Base-by-base conservation (phyloP, 2,113 vertebrate genomes). In the Ammospiza caudacuta region DNA sequence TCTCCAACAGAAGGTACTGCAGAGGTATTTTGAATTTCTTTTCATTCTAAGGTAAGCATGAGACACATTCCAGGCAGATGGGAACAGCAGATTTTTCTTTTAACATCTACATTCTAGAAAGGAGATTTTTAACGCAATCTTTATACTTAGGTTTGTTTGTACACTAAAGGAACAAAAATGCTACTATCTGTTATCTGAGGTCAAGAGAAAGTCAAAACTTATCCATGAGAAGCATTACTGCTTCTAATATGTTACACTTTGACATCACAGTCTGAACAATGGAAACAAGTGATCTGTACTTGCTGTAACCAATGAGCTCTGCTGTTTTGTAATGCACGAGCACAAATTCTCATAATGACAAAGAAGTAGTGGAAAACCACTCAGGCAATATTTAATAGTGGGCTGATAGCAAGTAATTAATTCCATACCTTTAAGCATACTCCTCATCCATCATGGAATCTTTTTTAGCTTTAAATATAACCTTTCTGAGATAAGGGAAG, bases 261-360 rank as follows among this genome's bases (percentile, higher is more conserved):
- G 58, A 90, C 75, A 96, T 89, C 66, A 87, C 54, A 93, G 83
- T 82, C 81, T 55, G 37, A 72, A 61, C 61, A 97, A 94, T 24
- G 63, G 44, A 67, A 92, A 62, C 35, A 91, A 92, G 51, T 86
- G 54, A 37, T 58, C 75, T 69, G 54, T 78, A 95, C 82, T 77
- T 91, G 72, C 44, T 74, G 51, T 78, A 90, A 92, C 11, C 79
- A 86, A 76, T 54, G 75, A 80, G n/a, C 52, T 94, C 54, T 93
- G 57, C 90, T 95, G 74, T 91, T 76, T 51, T 89, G 73, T 75
- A 89, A 80, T 77, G 59, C 70, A 63, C 76, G 27, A 79, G n/a
- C 37, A 73, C 13, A 77, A 70, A 73, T 57, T 69, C 41, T 86
- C 49, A 58, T 61, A 20, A 12, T n/a, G n/a, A 69, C n/a, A 73